Percentiles rank a stretch among this genome's conserved stretches.
phyloP scores from a whole-genome alignment of 2,888 invertebrate species.

The Eurois occulta region DNA sequence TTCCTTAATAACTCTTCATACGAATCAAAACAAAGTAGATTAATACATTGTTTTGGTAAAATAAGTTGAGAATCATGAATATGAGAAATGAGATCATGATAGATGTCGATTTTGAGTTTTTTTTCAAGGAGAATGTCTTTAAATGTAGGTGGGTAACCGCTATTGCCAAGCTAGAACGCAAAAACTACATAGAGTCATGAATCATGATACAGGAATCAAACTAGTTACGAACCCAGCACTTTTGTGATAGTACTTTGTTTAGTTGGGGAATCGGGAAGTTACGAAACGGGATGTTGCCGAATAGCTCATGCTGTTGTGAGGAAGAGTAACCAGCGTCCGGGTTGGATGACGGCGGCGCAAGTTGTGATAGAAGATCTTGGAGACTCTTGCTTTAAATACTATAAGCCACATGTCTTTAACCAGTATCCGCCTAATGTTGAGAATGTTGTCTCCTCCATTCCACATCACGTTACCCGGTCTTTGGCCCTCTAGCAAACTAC shows the following conservation, averaged over 20 bases:
- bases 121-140: not conserved
- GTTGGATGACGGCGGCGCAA: not conserved
- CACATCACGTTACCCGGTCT: not conserved
- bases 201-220: no score
- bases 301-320: not conserved
- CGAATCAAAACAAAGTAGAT: not conserved
- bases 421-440: not conserved
- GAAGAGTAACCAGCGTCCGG: not conserved
- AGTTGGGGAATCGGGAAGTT: not conserved
- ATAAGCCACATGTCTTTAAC: not conserved
- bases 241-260: not conserved
- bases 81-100: no score
- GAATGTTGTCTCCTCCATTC: not conserved
- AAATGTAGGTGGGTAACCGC: not conserved
- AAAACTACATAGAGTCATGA: not conserved
- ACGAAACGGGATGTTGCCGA: not conserved
- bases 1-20: not conserved
- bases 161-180: not conserved
- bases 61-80: not conserved
- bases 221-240: not conserved
- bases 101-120: not conserved
- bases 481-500: not conserved
- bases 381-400: not conserved
- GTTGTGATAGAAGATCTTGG: not conserved
- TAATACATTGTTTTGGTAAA: not conserved